These are phyloP conservation scores for Epinephelus malabaricus DNA, from an alignment of 2,797 vertebrate species.

Conservation along the genomic window DNA sequence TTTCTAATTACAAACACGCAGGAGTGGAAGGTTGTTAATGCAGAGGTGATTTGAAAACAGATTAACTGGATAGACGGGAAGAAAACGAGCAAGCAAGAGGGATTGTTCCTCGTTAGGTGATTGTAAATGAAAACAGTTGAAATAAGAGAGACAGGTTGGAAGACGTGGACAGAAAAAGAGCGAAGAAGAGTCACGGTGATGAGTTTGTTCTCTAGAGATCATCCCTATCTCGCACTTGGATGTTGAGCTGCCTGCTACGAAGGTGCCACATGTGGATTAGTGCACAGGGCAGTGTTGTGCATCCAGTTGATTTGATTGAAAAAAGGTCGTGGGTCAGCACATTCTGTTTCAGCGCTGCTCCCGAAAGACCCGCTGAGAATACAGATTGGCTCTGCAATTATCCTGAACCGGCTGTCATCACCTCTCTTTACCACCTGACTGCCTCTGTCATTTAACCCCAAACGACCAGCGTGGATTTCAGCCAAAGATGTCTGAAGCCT, in stretches of 20 bases:
- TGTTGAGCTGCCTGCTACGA: slow-evolving; percentile 12
- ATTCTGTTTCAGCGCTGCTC: background rate
- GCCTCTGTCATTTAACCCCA: background rate
- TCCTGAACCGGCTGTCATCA: slow-evolving; percentile 22
- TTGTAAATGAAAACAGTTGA: background rate
- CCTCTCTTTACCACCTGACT: slow-evolving; percentile 16
- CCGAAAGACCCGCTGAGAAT: slow-evolving; percentile 33
- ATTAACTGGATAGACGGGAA: slow-evolving; percentile 21
- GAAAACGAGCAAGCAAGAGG: slow-evolving; percentile 4
- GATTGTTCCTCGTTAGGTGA: background rate
- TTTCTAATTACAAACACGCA: slow-evolving; percentile 52
- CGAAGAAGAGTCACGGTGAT: background rate
- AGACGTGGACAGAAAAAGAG: slow-evolving; percentile 3
- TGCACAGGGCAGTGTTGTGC: slow-evolving; percentile 34
- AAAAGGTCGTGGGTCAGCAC: slow-evolving; percentile 52
- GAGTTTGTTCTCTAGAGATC: slow-evolving; percentile 17
- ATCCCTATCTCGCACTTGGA: slow-evolving; percentile 8
- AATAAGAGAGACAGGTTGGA: background rate
- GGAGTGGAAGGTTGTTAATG: slow-evolving; percentile 27
- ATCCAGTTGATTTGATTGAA: slow-evolving; percentile 52
- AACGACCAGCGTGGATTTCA: slow-evolving; percentile 10
- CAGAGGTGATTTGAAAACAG: slow-evolving; percentile 38
- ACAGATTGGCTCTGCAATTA: slow-evolving; percentile 41
- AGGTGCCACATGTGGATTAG: slow-evolving; percentile 39
- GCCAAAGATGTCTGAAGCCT: slow-evolving; percentile 28